Evolutionary conservation across 2,797 vertebrate genomes (phyloP), one percentile per base, ranked within the genome.

Genomic region (Tokudaia muenninki): DNA sequence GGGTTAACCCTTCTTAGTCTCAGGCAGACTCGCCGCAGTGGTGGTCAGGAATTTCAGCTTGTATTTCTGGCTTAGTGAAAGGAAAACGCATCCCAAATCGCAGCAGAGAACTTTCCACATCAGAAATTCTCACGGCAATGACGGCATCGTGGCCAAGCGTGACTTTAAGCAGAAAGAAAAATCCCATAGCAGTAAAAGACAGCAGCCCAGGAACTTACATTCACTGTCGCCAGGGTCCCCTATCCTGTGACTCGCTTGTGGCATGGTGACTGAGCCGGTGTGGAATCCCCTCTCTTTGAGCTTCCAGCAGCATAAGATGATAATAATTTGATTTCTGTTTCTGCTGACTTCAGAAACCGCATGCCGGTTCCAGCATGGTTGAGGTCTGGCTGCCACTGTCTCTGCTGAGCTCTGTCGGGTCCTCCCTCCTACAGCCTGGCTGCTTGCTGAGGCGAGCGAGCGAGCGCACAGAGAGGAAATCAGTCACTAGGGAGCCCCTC

Each of bases 151-250:
- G 95, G 91, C 94, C 96, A 96, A 96, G 82, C 61, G 81, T 94
- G 93, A 57, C 97, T 96, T 84, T 0, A 91, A 96, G 93, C 94
- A 70, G 88, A 97, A 96, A 98, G 96, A 61, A 96, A 96, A 98
- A 96, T 93, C 91, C 93, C 61, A 94, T 93, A 94, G 86, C 91
- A 87, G 13, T 97, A 74, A 31, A 82, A 96, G 22, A 96, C 5
- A 97, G 59, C 96, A 97, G 94, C 96, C 95, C 70, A 91, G 93
- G 96, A 97, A 99, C 98, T 99, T 98, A 98, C 98, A 70, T 93
- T 89, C 72, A 47, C 92, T 72, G 80, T 94, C 93, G 93, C 97
- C 95, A 94, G 98, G 96, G 96, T 94, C 93, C 94, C 96, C 93
- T 97, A 93, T 91, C 92, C 87, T 63, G 91, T 65, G 92, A 52